phyloP scores from a whole-genome alignment of 2,797 vertebrate species.

The Pogoniulus pusillus region DNA sequence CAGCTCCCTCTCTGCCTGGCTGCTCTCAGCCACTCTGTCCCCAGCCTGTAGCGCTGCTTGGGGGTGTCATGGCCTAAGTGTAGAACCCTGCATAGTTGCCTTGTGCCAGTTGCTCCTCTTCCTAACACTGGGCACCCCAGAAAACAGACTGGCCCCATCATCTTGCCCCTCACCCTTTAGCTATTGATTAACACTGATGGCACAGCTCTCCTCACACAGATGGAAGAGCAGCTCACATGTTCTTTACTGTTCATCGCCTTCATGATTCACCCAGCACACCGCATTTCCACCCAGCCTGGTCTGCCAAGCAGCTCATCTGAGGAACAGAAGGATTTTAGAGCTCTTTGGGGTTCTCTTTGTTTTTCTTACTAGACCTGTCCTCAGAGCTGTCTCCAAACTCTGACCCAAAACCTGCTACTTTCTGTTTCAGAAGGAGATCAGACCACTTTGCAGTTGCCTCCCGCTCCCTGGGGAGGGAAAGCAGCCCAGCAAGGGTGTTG shows the following conservation, averaged over 20 bases:
- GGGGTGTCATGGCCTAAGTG: no score
- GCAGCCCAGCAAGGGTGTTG: background rate
- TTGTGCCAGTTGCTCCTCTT: no score
- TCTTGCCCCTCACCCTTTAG: no score
- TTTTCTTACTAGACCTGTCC: background rate
- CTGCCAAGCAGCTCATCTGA: background rate
- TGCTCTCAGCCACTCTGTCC: no score
- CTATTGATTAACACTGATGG: no score
- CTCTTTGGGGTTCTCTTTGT: background rate
- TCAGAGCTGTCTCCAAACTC: background rate
- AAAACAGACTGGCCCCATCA: no score
- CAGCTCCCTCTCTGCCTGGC: no score
- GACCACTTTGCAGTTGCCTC: background rate
- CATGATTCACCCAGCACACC: background rate
- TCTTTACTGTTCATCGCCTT: background rate
- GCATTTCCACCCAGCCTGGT: fast-evolving
- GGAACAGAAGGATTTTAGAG: background rate
- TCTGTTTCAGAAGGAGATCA: background rate
- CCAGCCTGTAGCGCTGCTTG: no score
- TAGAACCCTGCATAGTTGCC: no score
- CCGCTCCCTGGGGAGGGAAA: background rate
- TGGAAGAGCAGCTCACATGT: fast-evolving
- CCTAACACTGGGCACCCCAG: no score
- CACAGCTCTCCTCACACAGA: background rate
- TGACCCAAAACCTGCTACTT: background rate